Base-by-base conservation (phyloP, 2,113 vertebrate genomes). In the Daphoenositta chrysoptera region DNA sequence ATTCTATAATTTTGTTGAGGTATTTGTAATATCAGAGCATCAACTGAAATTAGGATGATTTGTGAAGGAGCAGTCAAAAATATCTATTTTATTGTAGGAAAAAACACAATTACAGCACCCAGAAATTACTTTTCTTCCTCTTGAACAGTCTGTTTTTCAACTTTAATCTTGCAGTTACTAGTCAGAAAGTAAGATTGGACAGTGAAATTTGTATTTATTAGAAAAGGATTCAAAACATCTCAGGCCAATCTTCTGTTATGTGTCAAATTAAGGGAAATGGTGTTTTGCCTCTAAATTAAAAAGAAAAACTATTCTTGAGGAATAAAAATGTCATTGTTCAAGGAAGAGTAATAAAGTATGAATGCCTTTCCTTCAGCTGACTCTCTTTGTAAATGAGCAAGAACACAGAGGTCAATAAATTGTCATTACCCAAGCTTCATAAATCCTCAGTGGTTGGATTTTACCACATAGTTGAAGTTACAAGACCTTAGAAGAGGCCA, bases 311-410 rank as follows among this genome's bases (percentile, higher is more conserved):
- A 71, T 89, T 78, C 72, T 60, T 73, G 21, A 86, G 61, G 30
- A 56, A 79, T 94, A 90, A 94, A 88, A 80, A 90, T 68, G 85
- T 65, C 80, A 87, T 57, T 89, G 51, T 87, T 94, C 83, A 92
- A 92, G 85, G 85, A 89, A 90, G 37, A 87, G 56, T 72, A 94
- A 96, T 94, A 96, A 94, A 93, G 60, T 56, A 86, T 58, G 90
- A 91, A 92, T 80, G 75, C 11, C 51, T 80, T 58, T 91, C 68
- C 75, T 80, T 91, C 82, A 78, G 51, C 61, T 85, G 84, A 72
- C 66, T 91, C 33, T 68, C 77, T 89, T 92, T 86, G 54, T 77
- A 96, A 95, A 93, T 71, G 64, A 93, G 54, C 66, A 86, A 93
- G 64, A 92, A 79, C 13, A 63, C 39, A 48, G 50, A 91, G 80